Base-by-base conservation (phyloP, 2,888 invertebrate genomes). In the Xanthorhoe designata region DNA sequence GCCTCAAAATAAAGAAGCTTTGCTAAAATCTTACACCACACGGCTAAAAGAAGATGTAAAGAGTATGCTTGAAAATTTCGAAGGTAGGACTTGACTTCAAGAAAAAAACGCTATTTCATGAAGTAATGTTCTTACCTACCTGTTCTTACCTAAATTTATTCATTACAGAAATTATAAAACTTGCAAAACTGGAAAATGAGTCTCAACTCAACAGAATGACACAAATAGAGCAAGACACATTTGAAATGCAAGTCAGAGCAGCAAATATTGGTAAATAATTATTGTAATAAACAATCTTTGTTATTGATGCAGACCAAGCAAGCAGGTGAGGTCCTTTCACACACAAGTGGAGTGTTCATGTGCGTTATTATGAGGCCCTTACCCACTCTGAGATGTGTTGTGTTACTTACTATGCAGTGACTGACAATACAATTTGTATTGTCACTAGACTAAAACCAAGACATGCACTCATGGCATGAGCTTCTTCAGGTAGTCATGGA, bases 51-150 rank as follows among this genome's bases (percentile, higher is more conserved):
- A 99, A 88, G 99, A 99, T 91, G 97, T 99, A 0, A 98, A 98
- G 87, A 98, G 99, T 76, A 98, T 99, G 97, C 93, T 98, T 61
- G 99, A 99, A 87, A 99, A 99, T 89, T 99, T 98, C 89, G 97
- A 97, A 94, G 98, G 98, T 96, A 13, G 13, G 38, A 13, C 38
- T 42, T 42, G 13, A 1, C 38, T 38, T 38, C 6, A 8, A 7
- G 35, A 35, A 2, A 42, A 42, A 42, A 13, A 4, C 10, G 5
- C 10, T 38, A 38, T 42, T 1, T 13, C 13, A 13, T 3, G 13
- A 5, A 42, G 38, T 13, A n/a, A n/a, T n/a, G n/a, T n/a, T n/a
- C n/a, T 42, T 24, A 42, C 13, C 10, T n/a, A n/a, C 38, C 38
- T 42, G 38, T 42, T 42, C 38, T 17, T 8, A n/a, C 45, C 5